Evolutionary conservation across 2,888 invertebrate species (phyloP), one percentile per base, ranked within the genome.

Genomic region (Zelleria hepariella): DNA sequence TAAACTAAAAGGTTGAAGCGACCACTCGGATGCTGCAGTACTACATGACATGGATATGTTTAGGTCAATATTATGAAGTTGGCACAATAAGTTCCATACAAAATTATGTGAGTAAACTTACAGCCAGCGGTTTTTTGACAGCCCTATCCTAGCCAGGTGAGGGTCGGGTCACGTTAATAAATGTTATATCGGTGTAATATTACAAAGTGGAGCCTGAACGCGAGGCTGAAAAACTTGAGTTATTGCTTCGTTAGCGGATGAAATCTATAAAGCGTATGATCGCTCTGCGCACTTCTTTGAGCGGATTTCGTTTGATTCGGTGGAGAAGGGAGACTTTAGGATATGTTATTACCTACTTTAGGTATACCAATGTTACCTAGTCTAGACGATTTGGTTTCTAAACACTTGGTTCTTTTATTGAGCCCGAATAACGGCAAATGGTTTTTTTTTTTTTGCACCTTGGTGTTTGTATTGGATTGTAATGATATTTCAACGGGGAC

Each of bases 241-340:
- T 21, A 53, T 25, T 18, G 27, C 42, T 57, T 47, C 57, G 57
- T 57, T 47, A 42, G 47, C 57, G 57, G 23, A 47, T 18, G n/a
- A 55, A 57, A 21, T 57, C 57, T 55, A 32, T 55, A 18, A 55
- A 27, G 55, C 55, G 26, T 55, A 21, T 27, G 55, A 55, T 55
- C 55, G 32, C 55, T n/a, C n/a, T 20, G n/a, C 49, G 49, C 15
- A 42, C 15, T 42, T 42, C 49, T 21, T 49, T 49, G 21, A 55
- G 27, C 55, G 32, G 20, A 27, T 55, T 18, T 26, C 26, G 25
- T 55, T 26, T 26, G 32, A 27, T 27, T 26, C 32, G 55, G 18
- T 32, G 55, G 55, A 55, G 20, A 49, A 8, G 18, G 18, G 20
- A 49, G 49, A 49, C 18, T 49, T 15, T 18, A 20, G 49, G 18